These are phyloP conservation scores for Leptosomus discolor DNA, from an alignment of 2,113 vertebrate genomes.

Conservation along the genomic window DNA sequence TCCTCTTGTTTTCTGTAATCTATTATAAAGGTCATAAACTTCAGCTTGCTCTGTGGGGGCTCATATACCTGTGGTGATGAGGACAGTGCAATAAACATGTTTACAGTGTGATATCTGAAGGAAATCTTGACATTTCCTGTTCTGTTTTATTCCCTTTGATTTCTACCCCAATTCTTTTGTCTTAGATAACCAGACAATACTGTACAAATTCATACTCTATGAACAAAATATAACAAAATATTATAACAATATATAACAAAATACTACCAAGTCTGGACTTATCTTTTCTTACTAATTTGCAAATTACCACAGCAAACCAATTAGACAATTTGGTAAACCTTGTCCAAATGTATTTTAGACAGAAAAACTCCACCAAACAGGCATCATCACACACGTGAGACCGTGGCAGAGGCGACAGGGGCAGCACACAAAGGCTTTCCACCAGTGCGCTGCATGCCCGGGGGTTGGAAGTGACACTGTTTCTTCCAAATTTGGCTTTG, in stretches of 20 bases:
- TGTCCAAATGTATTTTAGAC: neutral
- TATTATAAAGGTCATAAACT: neutral
- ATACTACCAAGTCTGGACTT: neutral
- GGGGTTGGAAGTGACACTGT: fast-evolving
- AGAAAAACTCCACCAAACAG: neutral
- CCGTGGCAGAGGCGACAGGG: neutral
- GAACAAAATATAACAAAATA: too few species aligned
- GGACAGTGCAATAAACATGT: neutral
- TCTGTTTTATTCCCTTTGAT: neutral
- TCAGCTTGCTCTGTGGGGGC: neutral
- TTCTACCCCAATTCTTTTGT: neutral
- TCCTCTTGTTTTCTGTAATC: neutral
- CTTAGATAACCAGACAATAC: neutral
- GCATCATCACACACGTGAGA: fast-evolving
- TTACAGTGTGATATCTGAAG: neutral
- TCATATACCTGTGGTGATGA: neutral
- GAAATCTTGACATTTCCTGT: neutral
- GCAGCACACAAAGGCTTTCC: neutral
- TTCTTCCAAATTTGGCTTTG: neutral
- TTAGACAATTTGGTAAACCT: neutral
- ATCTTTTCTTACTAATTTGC: neutral
- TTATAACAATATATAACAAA: too few species aligned
- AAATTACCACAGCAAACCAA: neutral
- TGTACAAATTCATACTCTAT: neutral
- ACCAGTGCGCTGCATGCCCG: neutral